Evolutionary conservation across 1,140 invertebrate genomes (phyloP), one percentile per base, ranked within the genome.

Genomic region (Bombus waltoni): DNA sequence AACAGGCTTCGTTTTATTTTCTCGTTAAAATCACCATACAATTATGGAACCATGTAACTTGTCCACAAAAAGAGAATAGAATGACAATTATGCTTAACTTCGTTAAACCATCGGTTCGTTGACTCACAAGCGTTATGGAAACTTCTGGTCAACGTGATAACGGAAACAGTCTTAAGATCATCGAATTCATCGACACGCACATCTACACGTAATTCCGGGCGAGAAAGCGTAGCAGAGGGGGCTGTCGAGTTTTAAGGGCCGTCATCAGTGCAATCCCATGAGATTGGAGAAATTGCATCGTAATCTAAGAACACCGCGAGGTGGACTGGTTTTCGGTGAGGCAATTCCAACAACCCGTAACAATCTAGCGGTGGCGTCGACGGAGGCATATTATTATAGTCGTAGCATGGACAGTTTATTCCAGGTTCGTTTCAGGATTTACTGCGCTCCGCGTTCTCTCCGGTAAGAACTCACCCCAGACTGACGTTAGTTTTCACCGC

Each of bases 361-460:
- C 89, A 91, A 90, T 90, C 89, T 83, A 74, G 71, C 75, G 74
- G 85, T 70, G 62, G 59, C 71, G 72, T 88, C 85, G 88, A 88
- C 85, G 83, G 65, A 80, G 86, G 89, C 89, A 92, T 92, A 92
- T 92, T 94, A 94, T 94, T 93, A 94, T 90, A 87, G 85, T 83
- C 86, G 82, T 92, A 92, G 88, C 86, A 84, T 86, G 86, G 91
- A 88, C 90, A 93, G 91, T 94, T 94, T 94, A 94, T 94, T 94
- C 78, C 90, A 74, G 88, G 89, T 91, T 94, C 92, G 91, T 94
- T 94, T 93, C 87, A 73, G 71, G 87, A 94, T 94, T 94, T 94
- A 94, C 85, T 91, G 75, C 90, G 53, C 75, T 65, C 53, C 77
- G 68, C 88, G 76, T 84, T 89, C 40, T 88, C 77, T 59, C 77